These are phyloP conservation scores for Plutomurus gul DNA, from an alignment of 1,140 invertebrate species.

Conservation along the genomic window DNA sequence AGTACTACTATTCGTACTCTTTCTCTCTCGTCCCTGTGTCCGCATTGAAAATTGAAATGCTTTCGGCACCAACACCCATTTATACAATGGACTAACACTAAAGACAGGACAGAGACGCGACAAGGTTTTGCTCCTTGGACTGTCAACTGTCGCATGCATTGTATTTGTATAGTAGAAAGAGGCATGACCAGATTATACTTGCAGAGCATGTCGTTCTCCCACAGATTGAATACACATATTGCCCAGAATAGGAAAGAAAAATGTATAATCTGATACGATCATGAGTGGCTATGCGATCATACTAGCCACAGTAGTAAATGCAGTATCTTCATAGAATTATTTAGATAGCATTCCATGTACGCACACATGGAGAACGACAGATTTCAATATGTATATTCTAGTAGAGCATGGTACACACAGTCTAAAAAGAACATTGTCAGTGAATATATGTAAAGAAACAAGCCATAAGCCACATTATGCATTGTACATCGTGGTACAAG, in stretches of 20 bases:
- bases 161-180: background rate
- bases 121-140: constrained; percentile 18
- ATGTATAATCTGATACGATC: background rate
- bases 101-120: background rate
- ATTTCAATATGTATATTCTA: too few species aligned
- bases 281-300: background rate
- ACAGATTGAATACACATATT: too few species aligned
- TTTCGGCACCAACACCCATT: background rate
- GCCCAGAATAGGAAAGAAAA: background rate
- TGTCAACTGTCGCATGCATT: background rate
- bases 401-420: too few species aligned
- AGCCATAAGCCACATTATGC: too few species aligned
- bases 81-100: background rate
- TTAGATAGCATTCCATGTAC: too few species aligned
- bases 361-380: too few species aligned
- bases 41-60: background rate
- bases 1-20: background rate
- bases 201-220: too few species aligned
- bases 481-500: too few species aligned
- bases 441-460: too few species aligned
- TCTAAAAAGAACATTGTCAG: too few species aligned
- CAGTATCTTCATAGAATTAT: too few species aligned
- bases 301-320: too few species aligned
- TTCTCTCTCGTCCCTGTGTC: background rate
- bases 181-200: background rate